A percentile compares a stretch with the other conserved stretches of the same genome.
These are phyloP conservation scores for Esox niger DNA, from an alignment of 2,113 vertebrate species.

Conservation along the genomic window DNA sequence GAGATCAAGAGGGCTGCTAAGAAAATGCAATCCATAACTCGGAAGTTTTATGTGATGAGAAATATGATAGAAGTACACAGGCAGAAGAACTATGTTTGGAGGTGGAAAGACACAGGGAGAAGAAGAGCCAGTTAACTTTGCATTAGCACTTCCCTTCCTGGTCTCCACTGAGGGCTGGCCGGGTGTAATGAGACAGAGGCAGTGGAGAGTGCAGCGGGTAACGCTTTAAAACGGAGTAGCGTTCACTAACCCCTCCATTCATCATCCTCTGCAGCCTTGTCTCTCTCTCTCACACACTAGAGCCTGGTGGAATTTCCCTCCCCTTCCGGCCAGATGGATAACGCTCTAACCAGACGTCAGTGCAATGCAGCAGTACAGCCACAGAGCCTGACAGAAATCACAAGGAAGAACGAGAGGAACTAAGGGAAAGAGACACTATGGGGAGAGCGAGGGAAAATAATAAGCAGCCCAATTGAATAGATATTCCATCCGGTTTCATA, in stretches of 20 bases:
- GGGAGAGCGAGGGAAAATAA: conserved; percentile 8
- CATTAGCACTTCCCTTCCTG: conserved; percentile 32
- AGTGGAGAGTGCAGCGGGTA: conserved; percentile 19
- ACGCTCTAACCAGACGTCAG: conserved; percentile 24
- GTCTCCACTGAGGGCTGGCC: neutral
- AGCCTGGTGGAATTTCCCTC: conserved; percentile 43
- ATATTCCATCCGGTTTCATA: neutral
- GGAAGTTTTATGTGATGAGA: neutral
- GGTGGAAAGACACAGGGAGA: conserved; percentile 43
- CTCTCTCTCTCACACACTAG: conserved; percentile 43
- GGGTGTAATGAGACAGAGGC: conserved; percentile 26
- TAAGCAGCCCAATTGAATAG: neutral
- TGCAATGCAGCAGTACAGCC: conserved; percentile 7
- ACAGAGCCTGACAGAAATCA: conserved; percentile 29
- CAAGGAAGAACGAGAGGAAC: neutral
- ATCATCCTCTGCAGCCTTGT: conserved; percentile 55
- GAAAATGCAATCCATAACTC: conserved; percentile 35
- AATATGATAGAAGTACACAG: no score
- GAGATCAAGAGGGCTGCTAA: no score
- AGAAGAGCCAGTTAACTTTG: conserved; percentile 51
- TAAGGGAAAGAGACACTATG: no score
- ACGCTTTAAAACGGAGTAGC: conserved; percentile 37
- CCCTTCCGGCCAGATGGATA: conserved; percentile 38
- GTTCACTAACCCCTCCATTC: conserved; percentile 58
- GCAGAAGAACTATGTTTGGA: conserved; percentile 26